phyloP scores from a whole-genome alignment of 2,113 vertebrate genomes.

The Channa maculata region DNA sequence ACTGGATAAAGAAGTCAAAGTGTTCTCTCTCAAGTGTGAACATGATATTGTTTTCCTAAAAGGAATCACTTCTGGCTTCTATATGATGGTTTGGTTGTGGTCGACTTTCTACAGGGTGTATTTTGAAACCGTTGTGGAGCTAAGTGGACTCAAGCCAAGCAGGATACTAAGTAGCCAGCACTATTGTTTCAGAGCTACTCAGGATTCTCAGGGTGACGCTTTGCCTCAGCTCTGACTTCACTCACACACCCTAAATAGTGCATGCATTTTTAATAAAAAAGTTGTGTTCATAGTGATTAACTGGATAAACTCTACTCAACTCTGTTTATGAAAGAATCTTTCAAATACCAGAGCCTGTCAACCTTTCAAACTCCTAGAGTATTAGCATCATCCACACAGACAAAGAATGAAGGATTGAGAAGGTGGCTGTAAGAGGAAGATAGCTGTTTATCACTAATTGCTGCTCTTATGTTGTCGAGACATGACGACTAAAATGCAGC shows the following conservation, averaged over 20 bases:
- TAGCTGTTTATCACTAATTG: slow-evolving; percentile 60
- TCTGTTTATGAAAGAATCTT: slow-evolving; percentile 1
- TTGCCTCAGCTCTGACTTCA: slow-evolving; percentile 44
- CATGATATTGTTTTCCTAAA: slow-evolving; percentile 48
- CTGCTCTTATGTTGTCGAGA: slow-evolving; percentile 4
- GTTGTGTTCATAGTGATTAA: slow-evolving; percentile 20
- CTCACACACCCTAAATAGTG: slow-evolving; percentile 45
- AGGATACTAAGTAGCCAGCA: slow-evolving; percentile 32
- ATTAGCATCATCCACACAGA: slow-evolving; percentile 22
- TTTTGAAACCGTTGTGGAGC: slow-evolving; percentile 49
- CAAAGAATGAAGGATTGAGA: slow-evolving; percentile 16
- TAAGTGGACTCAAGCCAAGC: slow-evolving; percentile 37
- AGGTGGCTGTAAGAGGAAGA: slow-evolving; percentile 13
- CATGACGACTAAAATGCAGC: slow-evolving; percentile 17
- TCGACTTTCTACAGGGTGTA: slow-evolving; percentile 27
- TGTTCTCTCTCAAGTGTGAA: slow-evolving; percentile 22
- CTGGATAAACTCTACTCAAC: not conserved
- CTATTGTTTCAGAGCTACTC: slow-evolving; percentile 67
- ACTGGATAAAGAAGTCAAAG: not conserved
- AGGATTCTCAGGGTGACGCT: slow-evolving; percentile 62
- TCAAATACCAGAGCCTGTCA: slow-evolving; percentile 9
- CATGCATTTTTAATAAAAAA: slow-evolving; percentile 21
- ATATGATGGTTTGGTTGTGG: slow-evolving; percentile 39
- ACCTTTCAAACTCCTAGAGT: slow-evolving; percentile 2
- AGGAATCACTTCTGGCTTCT: slow-evolving; percentile 35